A percentile compares a stretch with the other conserved stretches of the same genome.
Evolutionary conservation across 2,113 vertebrate genomes (phyloP).

Genomic region (Nymphicus hollandicus): DNA sequence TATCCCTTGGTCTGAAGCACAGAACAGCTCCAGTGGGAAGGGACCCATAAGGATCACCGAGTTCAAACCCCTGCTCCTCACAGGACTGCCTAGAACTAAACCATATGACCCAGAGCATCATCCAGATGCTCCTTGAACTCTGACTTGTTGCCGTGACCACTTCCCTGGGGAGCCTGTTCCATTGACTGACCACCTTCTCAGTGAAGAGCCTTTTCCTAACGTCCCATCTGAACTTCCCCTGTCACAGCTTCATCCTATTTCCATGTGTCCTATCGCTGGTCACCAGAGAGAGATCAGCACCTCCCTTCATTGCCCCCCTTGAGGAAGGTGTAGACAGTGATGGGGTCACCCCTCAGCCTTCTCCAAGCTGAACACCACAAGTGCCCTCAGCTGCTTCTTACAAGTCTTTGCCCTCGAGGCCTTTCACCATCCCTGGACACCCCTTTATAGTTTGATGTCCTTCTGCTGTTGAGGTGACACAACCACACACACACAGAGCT

Average conservation of each 20-base stretch:
- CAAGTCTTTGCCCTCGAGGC: background rate
- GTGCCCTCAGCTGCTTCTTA: background rate
- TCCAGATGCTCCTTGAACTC: fast-evolving
- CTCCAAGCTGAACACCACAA: background rate
- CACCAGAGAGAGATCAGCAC: background rate
- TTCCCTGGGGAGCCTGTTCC: background rate
- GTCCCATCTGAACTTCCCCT: background rate
- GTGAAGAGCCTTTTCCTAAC: background rate
- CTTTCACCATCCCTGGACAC: background rate
- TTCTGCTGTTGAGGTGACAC: background rate
- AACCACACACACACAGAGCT: background rate
- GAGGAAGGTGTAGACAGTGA: background rate
- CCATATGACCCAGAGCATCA: fast-evolving
- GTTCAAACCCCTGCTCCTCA: background rate
- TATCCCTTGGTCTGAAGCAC: background rate
- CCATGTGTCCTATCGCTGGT: fast-evolving
- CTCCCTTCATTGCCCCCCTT: background rate
- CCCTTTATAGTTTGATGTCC: no score
- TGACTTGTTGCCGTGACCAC: background rate
- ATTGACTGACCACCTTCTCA: background rate
- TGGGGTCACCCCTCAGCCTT: no score
- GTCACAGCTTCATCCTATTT: fast-evolving
- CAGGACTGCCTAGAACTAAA: background rate
- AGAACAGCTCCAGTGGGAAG: background rate
- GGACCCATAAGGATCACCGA: fast-evolving